Base-by-base conservation (phyloP, 2,888 invertebrate species). In the Callyntrura sp. region DNA sequence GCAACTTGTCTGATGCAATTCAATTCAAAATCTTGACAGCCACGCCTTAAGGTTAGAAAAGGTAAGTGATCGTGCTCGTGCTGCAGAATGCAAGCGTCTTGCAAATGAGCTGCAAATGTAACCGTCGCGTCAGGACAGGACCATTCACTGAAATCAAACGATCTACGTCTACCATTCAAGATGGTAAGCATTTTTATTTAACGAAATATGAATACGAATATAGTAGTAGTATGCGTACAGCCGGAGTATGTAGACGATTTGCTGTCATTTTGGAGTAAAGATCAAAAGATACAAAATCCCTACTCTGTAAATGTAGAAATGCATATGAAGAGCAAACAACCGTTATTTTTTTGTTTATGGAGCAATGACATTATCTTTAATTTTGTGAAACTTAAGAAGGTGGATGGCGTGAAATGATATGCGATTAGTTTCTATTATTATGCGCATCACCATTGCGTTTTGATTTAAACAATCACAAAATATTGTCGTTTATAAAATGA, bases 21-120 rank as follows among this genome's bases (percentile, higher is more conserved):
- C 4, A 78, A 78, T 48, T 73, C n/a, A 55, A 51, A 78, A 78
- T 78, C 51, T 55, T 78, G 51, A 55, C 78, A 78, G 55, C 78
- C 78, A 78, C 78, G 78, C 78, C 78, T 78, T 51, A 28, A 48
- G 73, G n/a, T 60, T 60, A 20, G 17, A 1, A 17, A 60, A 20
- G 35, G 68, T 68, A 68, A 68, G 35, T 68, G n/a, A 35, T 68
- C 35, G 68, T 68, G n/a, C 68, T 68, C 35, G 68, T 68, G n/a
- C 68, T 23, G 4, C n/a, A 35, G 25, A 23, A 62, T 62, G 35
- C 28, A 12, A n/a, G 35, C 68, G n/a, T 4, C 68, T 62, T 35
- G 68, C 68, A 23, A n/a, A 60, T 60, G 9, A 11, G 11, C 4
- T 60, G 25, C 9, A 25, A 68, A 14, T 51, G 51, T 51, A n/a